Conservation (phyloP, 2,888 invertebrate genomes). For the Leptopilina syphax region DNA sequence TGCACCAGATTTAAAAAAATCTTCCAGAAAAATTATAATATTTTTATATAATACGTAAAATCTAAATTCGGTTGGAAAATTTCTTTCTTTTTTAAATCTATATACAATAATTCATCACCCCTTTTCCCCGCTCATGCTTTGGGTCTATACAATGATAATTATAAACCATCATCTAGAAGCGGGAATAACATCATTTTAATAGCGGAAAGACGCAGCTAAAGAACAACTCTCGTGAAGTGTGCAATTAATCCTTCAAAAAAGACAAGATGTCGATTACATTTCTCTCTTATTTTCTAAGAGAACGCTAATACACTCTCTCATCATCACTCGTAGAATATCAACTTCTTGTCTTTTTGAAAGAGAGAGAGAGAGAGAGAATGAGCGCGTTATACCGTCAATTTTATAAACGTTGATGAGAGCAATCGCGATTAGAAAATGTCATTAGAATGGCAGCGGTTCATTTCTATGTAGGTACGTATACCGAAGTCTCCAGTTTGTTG, state of each 20-base stretch:
- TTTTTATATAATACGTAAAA: too few species aligned
- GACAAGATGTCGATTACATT: conserved; percentile 61
- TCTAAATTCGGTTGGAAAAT: background rate
- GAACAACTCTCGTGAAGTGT: conserved; percentile 43
- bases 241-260: conserved; percentile 72
- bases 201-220: conserved; percentile 64
- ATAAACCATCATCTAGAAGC: conserved; percentile 60
- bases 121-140: too few species aligned
- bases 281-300: conserved; percentile 37
- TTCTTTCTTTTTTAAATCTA: conserved; percentile 8
- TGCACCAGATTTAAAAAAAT: too few species aligned
- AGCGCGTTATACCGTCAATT: conserved; percentile 3
- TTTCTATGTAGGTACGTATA: conserved; percentile 13
- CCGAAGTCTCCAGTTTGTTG: conserved; percentile 49
- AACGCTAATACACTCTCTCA: background rate
- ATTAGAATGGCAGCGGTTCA: conserved; percentile 59
- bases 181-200: conserved; percentile 74
- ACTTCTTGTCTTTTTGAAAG: background rate
- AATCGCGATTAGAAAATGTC: conserved; percentile 73
- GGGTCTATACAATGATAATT: conserved; percentile 61
- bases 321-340: conserved; percentile 4
- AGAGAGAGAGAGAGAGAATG: too few species aligned
- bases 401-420: conserved; percentile 50
- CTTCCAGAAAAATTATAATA: too few species aligned
- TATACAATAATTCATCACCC: background rate